Conservation (phyloP, 2,888 invertebrate species). For the Cryptus viduatorius region DNA sequence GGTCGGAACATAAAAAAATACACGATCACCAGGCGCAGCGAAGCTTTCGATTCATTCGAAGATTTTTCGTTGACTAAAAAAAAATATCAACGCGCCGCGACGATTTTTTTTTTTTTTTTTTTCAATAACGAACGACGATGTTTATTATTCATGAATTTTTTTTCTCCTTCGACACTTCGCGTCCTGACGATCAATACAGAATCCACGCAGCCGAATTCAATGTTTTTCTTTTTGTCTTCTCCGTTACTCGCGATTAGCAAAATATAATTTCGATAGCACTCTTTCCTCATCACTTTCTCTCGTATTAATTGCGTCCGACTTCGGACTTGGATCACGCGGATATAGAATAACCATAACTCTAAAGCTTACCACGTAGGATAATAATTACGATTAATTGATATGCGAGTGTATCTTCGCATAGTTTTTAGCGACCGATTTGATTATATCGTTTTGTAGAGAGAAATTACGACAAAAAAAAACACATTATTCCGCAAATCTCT, state of each 20-base stretch:
- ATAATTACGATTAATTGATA: constrained; percentile 63
- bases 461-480: constrained; percentile 6
- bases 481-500: not conserved
- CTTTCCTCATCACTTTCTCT: constrained; percentile 13
- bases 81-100: constrained; percentile 55
- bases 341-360: constrained; percentile 16
- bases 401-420: constrained; percentile 61
- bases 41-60: not conserved
- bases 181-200: constrained; percentile 15
- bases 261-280: constrained; percentile 74
- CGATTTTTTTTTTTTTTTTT: not conserved
- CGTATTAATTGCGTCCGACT: constrained; percentile 62
- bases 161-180: not conserved
- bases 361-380: constrained; percentile 26
- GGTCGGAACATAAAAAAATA: constrained; percentile 78
- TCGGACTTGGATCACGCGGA: constrained; percentile 46
- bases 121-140: not conserved
- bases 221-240: constrained; percentile 4
- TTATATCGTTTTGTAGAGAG: constrained; percentile 47
- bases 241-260: constrained; percentile 71
- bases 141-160: constrained; percentile 1
- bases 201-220: constrained; percentile 36
- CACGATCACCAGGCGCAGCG: constrained; percentile 70
- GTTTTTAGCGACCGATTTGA: constrained; percentile 63
- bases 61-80: constrained; percentile 15